phyloP scores from a whole-genome alignment of 1,140 invertebrate species.

The Penaeus vannamei region DNA sequence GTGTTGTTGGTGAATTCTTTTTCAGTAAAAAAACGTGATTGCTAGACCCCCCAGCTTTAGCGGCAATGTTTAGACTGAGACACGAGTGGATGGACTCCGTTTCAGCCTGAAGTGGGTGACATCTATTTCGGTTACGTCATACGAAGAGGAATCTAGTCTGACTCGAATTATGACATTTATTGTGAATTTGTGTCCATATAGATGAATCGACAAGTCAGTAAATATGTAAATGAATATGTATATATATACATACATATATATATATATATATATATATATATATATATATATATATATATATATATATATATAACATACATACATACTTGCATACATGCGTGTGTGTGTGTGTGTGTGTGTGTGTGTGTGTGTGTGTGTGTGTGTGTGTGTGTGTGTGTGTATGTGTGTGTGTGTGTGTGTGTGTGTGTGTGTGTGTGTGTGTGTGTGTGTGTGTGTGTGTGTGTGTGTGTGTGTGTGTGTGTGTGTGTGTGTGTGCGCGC shows the following conservation, averaged over 20 bases:
- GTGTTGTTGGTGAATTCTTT: too few relatives aligned
- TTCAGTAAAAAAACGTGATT: too few relatives aligned
- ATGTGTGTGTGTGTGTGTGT: neutral
- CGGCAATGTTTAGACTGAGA: too few relatives aligned
- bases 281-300: neutral
- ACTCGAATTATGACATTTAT: neutral
- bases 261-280: neutral
- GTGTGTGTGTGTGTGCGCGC: too few relatives aligned
- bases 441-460: neutral
- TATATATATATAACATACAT: slow-evolving; percentile 4
- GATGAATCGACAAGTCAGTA: neutral
- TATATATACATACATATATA: slow-evolving; percentile 3
- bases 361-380: too few relatives aligned
- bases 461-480: too few relatives aligned
- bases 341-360: neutral
- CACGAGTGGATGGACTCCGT: too few relatives aligned
- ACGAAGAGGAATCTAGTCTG: too few relatives aligned
- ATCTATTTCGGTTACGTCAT: too few relatives aligned
- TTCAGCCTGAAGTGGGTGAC: too few relatives aligned
- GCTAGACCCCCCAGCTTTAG: too few relatives aligned
- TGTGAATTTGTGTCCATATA: neutral
- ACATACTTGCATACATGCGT: neutral
- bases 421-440: neutral
- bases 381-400: neutral
- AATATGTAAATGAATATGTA: neutral